Percentiles rank a stretch among this genome's conserved stretches.
Conservation (phyloP, 2,113 vertebrate species). For the Platycercus adscitus region DNA sequence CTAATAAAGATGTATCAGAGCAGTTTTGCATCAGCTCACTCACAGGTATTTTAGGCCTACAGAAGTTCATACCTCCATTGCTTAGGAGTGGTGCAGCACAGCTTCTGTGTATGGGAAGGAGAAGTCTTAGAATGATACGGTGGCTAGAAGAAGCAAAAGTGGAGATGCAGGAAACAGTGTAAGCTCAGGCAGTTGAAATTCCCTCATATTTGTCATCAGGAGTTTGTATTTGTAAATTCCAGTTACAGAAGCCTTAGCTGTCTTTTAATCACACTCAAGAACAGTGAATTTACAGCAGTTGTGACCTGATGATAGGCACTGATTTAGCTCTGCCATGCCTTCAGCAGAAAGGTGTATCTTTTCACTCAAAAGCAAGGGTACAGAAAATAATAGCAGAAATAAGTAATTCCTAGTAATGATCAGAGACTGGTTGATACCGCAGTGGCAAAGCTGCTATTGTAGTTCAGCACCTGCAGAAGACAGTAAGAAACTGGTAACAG, state of each 20-base stretch:
- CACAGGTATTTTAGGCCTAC: background rate
- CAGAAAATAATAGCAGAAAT: background rate
- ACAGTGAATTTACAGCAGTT: background rate
- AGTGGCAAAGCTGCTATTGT: background rate
- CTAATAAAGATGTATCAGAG: background rate
- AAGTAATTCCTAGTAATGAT: background rate
- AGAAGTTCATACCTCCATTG: background rate
- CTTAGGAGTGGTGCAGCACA: background rate
- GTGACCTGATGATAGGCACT: background rate
- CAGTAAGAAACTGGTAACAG: constrained; percentile 73
- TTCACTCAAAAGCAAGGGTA: background rate
- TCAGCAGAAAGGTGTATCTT: background rate
- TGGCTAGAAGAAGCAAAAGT: background rate
- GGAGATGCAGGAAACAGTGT: background rate
- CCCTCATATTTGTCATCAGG: background rate
- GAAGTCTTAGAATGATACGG: background rate
- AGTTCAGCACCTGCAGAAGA: constrained; percentile 72
- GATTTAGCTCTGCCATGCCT: background rate
- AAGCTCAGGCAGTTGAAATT: background rate
- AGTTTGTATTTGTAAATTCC: background rate
- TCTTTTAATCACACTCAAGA: background rate
- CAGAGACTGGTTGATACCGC: background rate
- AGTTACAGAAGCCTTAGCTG: background rate
- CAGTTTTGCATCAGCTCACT: background rate
- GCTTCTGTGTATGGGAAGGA: background rate